phyloP scores from a whole-genome alignment of 2,797 vertebrate species.

The Erpetoichthys calabaricus region DNA sequence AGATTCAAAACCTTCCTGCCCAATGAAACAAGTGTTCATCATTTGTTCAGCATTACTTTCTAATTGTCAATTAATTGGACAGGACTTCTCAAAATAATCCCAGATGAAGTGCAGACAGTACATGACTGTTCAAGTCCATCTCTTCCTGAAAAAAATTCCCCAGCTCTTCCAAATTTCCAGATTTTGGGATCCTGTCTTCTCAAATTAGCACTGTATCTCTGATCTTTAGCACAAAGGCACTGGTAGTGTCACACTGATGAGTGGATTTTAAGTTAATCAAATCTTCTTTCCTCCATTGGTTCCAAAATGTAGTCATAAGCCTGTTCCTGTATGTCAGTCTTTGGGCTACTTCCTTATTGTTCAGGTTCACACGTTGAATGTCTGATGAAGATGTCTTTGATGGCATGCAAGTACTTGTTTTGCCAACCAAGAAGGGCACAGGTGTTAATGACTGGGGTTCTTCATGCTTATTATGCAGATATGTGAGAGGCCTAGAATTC shows the following conservation, averaged over 20 bases:
- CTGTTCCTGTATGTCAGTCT: slow-evolving; percentile 6
- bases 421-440: slow-evolving; percentile 5
- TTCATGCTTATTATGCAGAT: slow-evolving; percentile 3
- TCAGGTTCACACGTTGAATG: background rate
- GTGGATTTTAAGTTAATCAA: slow-evolving; percentile 8
- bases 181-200: slow-evolving; percentile 7
- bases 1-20: too few species aligned
- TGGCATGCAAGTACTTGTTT: slow-evolving; percentile 8
- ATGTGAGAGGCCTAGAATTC: slow-evolving; percentile 16
- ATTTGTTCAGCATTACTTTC: too few species aligned
- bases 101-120: too few species aligned
- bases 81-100: too few species aligned
- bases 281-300: slow-evolving; percentile 7
- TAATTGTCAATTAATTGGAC: too few species aligned
- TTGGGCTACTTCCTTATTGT: slow-evolving; percentile 7
- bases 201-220: slow-evolving; percentile 8
- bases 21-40: too few species aligned
- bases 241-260: background rate
- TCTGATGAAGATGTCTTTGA: background rate
- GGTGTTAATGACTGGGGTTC: slow-evolving; percentile 10
- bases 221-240: slow-evolving; percentile 8
- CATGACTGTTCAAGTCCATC: too few species aligned
- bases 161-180: background rate
- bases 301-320: slow-evolving; percentile 10
- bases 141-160: slow-evolving; percentile 5